Evolutionary conservation across 2,797 vertebrate species (phyloP).

Genomic region (Esox lucius): DNA sequence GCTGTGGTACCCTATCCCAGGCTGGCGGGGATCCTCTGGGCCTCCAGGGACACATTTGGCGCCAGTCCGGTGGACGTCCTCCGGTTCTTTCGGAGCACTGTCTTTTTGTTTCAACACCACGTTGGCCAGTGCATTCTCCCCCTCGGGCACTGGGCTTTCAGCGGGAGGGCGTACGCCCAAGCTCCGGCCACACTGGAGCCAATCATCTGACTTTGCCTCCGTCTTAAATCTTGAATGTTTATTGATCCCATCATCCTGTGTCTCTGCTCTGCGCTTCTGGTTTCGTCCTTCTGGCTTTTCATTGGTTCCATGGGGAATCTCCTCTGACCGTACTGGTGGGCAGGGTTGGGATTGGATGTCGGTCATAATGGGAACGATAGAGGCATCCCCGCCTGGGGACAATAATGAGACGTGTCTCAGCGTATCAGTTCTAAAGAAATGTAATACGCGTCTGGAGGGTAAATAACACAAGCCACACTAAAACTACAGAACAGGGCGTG

Average conservation of each 20-base stretch:
- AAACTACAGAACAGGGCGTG: not conserved
- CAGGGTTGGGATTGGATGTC: constrained; percentile 71
- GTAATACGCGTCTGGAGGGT: not conserved
- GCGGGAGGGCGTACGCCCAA: not conserved
- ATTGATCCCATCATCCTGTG: not conserved
- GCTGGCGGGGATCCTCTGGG: constrained; percentile 65
- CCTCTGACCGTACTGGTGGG: constrained; percentile 41
- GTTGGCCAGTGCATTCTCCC: not conserved
- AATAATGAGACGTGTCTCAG: not conserved
- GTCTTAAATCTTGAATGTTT: constrained; percentile 21
- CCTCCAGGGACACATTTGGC: constrained; percentile 88
- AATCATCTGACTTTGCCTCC: constrained; percentile 14
- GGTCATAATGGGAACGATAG: constrained; percentile 83
- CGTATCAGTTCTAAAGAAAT: not conserved
- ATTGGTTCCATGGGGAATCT: not conserved
- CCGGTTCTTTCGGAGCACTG: not conserved
- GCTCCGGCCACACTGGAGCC: not conserved
- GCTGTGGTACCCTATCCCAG: constrained; percentile 81
- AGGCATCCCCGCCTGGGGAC: constrained; percentile 89
- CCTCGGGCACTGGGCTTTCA: not conserved
- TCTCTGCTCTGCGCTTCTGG: constrained; percentile 64
- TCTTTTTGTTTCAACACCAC: not conserved
- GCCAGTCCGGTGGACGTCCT: constrained; percentile 87
- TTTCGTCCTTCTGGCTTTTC: not conserved
- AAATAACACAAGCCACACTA: not conserved